phyloP scores from a whole-genome alignment of 2,113 vertebrate genomes.

The Onychostruthus taczanowskii region DNA sequence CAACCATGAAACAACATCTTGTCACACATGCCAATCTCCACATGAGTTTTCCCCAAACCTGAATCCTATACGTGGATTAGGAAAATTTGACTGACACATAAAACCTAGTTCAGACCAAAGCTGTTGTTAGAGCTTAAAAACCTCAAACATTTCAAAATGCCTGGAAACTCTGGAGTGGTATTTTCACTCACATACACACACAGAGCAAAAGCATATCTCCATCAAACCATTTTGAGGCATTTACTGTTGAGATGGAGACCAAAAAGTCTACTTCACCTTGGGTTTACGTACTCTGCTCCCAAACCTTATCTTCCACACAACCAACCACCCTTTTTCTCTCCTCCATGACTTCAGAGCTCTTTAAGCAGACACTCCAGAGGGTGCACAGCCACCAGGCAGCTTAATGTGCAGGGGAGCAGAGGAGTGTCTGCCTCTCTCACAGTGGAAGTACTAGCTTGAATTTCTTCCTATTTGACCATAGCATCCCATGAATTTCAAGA shows the following conservation, averaged over 20 bases:
- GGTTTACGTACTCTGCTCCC: neutral
- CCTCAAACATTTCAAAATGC: neutral
- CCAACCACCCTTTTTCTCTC: neutral
- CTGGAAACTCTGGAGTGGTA: neutral
- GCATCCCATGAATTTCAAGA: neutral
- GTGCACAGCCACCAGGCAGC: neutral
- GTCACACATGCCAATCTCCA: neutral
- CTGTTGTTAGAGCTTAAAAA: neutral
- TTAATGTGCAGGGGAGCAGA: accelerated
- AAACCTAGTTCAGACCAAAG: neutral
- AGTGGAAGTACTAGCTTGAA: neutral
- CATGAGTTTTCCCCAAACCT: neutral
- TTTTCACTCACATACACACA: neutral
- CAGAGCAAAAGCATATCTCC: accelerated
- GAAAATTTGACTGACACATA: neutral
- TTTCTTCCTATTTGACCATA: neutral
- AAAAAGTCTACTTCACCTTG: neutral
- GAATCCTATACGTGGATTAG: neutral
- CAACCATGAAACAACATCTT: neutral
- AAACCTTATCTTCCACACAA: neutral
- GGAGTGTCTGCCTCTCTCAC: accelerated
- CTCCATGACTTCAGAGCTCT: neutral
- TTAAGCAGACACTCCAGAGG: neutral
- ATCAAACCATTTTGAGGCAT: neutral
- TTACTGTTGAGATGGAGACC: neutral